Percentiles rank a stretch among this genome's conserved stretches.
Evolutionary conservation across 1,140 invertebrate genomes (phyloP).

Genomic region (Ooceraea biroi): DNA sequence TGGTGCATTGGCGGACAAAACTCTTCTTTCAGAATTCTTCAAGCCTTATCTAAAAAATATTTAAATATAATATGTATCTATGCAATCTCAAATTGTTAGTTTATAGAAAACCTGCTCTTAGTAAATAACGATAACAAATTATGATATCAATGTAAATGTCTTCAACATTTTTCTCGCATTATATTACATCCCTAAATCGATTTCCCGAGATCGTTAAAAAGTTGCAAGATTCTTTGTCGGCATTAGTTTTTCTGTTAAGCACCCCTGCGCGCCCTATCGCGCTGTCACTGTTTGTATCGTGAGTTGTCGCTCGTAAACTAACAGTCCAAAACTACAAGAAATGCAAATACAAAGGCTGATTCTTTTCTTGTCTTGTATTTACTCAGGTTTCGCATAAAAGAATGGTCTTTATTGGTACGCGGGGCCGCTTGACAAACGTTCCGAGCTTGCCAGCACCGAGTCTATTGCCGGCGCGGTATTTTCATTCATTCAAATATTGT

Average conservation of each 20-base stretch:
- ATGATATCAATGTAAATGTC: background rate
- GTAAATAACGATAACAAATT: background rate
- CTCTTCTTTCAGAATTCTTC: constrained; percentile 39
- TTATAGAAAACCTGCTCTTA: background rate
- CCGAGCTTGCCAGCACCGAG: constrained; percentile 46
- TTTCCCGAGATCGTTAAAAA: background rate
- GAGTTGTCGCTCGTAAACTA: constrained; percentile 66
- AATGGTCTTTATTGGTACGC: constrained; percentile 16
- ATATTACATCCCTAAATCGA: too few species aligned
- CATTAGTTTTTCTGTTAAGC: background rate
- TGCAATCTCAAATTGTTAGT: constrained; percentile 18
- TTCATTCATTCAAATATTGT: constrained; percentile 76
- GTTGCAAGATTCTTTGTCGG: background rate
- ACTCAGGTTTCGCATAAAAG: constrained; percentile 65
- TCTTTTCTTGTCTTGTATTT: constrained; percentile 56
- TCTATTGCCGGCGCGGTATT: constrained; percentile 55
- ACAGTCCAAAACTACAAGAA: constrained; percentile 9
- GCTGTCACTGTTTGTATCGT: background rate
- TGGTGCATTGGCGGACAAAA: constrained; percentile 51
- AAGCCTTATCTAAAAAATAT: constrained; percentile 29
- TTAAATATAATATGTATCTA: background rate
- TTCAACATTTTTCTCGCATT: too few species aligned
- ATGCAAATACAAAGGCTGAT: constrained; percentile 36
- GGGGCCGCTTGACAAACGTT: constrained; percentile 46
- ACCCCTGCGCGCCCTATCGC: background rate